Percentiles rank a stretch among this genome's conserved stretches.
Evolutionary conservation across 30 jellyfish, hydroid and myxozoan genomes (phyloP).

Genomic region (Hydra vulgaris): DNA sequence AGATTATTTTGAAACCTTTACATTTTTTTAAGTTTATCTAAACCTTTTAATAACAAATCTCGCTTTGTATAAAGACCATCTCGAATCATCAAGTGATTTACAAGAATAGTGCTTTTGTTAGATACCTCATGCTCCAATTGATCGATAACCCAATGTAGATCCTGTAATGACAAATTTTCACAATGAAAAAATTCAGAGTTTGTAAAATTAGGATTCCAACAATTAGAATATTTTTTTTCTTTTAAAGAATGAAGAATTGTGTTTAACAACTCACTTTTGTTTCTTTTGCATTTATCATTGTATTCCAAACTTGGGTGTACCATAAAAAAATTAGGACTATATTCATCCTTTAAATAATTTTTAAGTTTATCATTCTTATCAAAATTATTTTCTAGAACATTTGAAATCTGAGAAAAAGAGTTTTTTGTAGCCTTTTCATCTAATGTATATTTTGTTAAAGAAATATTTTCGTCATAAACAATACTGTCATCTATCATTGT

Average conservation of each 20-base stretch:
- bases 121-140: conserved; percentile 2
- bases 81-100: conserved; percentile 4
- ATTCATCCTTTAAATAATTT: too few relatives aligned
- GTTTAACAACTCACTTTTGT: background rate
- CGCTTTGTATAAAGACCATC: background rate
- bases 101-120: background rate
- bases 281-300: too few relatives aligned
- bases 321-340: too few relatives aligned
- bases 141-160: background rate
- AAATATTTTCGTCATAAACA: background rate
- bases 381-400: too few relatives aligned
- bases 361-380: too few relatives aligned
- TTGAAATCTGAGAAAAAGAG: background rate
- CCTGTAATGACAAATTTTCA: background rate
- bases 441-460: too few relatives aligned
- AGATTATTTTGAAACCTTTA: background rate
- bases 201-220: background rate
- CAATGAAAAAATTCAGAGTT: background rate
- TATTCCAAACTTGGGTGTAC: too few relatives aligned
- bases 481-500: background rate
- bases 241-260: background rate
- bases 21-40: background rate
- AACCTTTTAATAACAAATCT: background rate
- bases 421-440: background rate
- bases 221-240: background rate